Conservation (phyloP, 2,888 invertebrate genomes). For the Clepsis dumicolana region DNA sequence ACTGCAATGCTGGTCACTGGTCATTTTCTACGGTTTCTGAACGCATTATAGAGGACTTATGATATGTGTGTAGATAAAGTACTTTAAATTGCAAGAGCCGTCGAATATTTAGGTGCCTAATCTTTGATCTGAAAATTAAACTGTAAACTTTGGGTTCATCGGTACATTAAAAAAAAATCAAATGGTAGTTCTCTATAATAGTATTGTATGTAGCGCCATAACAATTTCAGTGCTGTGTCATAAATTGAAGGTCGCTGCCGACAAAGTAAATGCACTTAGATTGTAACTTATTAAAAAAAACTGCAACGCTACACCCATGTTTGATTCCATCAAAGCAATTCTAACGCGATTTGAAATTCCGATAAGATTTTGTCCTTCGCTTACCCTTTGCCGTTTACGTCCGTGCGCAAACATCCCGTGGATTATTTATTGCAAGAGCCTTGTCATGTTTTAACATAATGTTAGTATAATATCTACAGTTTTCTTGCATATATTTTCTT, state of each 20-base stretch:
- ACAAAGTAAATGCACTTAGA: conserved; percentile 6
- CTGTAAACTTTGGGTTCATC: too few species aligned
- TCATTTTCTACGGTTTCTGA: too few species aligned
- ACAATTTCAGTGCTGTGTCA: not conserved
- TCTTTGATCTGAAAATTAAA: too few species aligned
- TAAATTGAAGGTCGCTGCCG: not conserved
- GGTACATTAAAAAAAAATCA: too few species aligned
- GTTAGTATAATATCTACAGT: not conserved
- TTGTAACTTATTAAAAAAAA: conserved; percentile 3
- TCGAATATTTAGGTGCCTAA: too few species aligned
- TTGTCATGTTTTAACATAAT: conserved; percentile 14
- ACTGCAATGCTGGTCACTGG: too few species aligned
- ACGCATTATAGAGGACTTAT: too few species aligned
- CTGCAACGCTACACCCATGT: conserved; percentile 25
- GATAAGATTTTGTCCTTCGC: conserved; percentile 75
- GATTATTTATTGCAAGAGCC: conserved; percentile 34
- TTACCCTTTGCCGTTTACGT: conserved; percentile 63
- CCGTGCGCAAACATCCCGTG: conserved; percentile 70
- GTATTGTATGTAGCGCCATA: not conserved
- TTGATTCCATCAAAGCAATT: conserved; percentile 48
- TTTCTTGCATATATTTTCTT: not conserved
- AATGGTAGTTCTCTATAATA: not conserved
- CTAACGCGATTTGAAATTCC: conserved; percentile 62
- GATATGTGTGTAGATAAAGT: too few species aligned
- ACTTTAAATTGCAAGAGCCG: too few species aligned